Conservation (phyloP, 1,140 invertebrate species). For the Holotrichia oblita region DNA sequence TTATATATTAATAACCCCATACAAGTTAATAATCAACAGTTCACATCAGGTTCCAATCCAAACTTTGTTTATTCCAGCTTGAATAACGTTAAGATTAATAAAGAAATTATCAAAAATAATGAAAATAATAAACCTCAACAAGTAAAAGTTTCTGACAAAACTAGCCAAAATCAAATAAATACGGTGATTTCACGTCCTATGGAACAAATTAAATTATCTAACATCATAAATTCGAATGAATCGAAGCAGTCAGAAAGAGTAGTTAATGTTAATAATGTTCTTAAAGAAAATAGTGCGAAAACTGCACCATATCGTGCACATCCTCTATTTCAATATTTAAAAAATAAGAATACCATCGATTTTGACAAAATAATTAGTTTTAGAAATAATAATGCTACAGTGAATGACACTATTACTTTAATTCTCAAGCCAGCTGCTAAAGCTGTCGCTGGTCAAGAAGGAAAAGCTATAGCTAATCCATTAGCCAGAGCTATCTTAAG, state of each 20-base stretch:
- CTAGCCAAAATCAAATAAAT: neutral
- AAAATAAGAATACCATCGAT: slow-evolving; percentile 52
- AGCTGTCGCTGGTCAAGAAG: slow-evolving; percentile 70
- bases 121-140: neutral
- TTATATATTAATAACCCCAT: neutral
- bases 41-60: neutral
- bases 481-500: slow-evolving; percentile 66
- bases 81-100: neutral
- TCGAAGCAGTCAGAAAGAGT: neutral
- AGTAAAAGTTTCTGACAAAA: neutral
- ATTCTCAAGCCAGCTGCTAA: slow-evolving; percentile 71
- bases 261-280: neutral
- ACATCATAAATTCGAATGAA: neutral
- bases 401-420: slow-evolving; percentile 61
- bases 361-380: slow-evolving; percentile 50
- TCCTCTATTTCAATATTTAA: slow-evolving; percentile 53
- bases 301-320: slow-evolving; percentile 50
- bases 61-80: neutral
- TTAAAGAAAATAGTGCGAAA: slow-evolving; percentile 32
- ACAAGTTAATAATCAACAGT: neutral
- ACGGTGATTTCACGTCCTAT: neutral
- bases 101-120: neutral
- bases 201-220: neutral
- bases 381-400: slow-evolving; percentile 47
- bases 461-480: slow-evolving; percentile 73